Base-by-base conservation (phyloP, 2,113 vertebrate species). In the Salvelinus fontinalis region DNA sequence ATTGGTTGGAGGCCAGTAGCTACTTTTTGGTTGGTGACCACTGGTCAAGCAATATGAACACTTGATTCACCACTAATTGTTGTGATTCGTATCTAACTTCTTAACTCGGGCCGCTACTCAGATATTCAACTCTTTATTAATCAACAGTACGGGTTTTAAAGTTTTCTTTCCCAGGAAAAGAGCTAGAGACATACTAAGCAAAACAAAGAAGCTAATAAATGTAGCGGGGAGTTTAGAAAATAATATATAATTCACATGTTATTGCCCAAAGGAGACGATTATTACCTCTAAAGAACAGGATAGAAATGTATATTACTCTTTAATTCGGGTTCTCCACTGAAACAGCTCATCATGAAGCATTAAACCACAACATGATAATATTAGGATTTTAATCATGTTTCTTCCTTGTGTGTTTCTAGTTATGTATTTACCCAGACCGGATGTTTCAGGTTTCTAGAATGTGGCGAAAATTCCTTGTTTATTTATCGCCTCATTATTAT, bases 231-330 rank as follows among this genome's bases (percentile, higher is more conserved):
- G 39, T 39, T 39, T 39, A 39, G 39, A 39, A 39, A 26, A 26
- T 26, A 26, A 26, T 26, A 26, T 26, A 26, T 26, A 26, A 26
- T 26, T 39, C 78, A 69, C 62, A 67, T 62, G 81, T 82, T 75
- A 80, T 80, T 81, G 48, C 71, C 39, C 59, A 64, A 51, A 71
- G 16, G 76, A 77, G 20, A 64, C 1, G 62, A 79, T n/a, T 65
- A 57, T 24, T 18, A 49, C 73, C n/a, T 59, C 71, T 1, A 70
- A 70, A 77, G 79, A 80, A 60, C 7, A 60, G 9, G 59, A 31
- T 26, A 67, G 5, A 44, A 77, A 79, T 86, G 71, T 31, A 71
- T 69, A 69, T 44, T 24, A 54, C 39, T 51, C 39, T 44, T 44
- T 54, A 5, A 14, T 66, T 26, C 26, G 3, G 3, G 3, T 29